phyloP scores from a whole-genome alignment of 2,888 invertebrate species.

The Tiphia femorata region DNA sequence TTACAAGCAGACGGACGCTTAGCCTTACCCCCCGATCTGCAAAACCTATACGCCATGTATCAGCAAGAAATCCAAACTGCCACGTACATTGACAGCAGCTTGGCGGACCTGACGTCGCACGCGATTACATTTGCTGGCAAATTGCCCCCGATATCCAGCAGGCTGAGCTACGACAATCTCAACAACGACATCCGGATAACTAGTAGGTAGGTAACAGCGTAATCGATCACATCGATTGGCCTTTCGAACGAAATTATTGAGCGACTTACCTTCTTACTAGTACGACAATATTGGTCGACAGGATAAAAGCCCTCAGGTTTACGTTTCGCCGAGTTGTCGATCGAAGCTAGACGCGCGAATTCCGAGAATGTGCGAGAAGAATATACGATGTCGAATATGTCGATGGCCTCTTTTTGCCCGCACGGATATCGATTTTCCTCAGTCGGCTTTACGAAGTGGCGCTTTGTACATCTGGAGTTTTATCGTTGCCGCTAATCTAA shows the following conservation, averaged over 20 bases:
- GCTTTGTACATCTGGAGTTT: background rate
- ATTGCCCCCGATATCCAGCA: constrained; percentile 73
- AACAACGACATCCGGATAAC: constrained; percentile 48
- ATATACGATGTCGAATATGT: constrained; percentile 2
- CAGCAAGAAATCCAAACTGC: constrained; percentile 90
- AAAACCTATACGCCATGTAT: constrained; percentile 84
- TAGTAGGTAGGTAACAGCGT: constrained; percentile 29
- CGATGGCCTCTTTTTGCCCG: constrained; percentile 4
- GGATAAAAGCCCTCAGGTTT: too few relatives aligned
- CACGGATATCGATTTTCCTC: constrained; percentile 7
- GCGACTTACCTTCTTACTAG: background rate
- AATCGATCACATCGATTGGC: background rate
- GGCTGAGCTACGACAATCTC: constrained; percentile 49
- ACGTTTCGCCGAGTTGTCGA: background rate
- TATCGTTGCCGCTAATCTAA: background rate
- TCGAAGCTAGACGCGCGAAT: background rate
- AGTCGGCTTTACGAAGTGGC: background rate
- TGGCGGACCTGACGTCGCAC: constrained; percentile 69
- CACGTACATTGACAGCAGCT: constrained; percentile 78
- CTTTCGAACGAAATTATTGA: constrained; percentile 3
- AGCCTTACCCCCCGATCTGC: constrained; percentile 80
- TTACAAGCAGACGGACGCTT: constrained; percentile 77
- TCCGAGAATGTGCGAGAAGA: constrained; percentile 1
- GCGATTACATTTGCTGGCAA: constrained; percentile 68
- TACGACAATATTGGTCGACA: too few relatives aligned